phyloP scores from a whole-genome alignment of 2,113 vertebrate genomes.

The Alligator sinensis region DNA sequence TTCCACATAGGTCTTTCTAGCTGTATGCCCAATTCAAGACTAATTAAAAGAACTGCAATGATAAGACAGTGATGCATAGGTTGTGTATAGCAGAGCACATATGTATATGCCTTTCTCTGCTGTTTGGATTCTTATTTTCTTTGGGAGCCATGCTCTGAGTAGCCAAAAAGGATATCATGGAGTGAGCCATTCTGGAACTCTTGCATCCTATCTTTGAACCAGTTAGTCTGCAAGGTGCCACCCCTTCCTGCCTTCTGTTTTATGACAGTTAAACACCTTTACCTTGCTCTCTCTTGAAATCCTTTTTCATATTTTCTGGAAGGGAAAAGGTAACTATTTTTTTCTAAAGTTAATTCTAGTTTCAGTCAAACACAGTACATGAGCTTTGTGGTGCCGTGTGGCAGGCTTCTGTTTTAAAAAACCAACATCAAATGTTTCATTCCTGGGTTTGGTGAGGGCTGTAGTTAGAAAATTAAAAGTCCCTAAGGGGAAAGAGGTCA shows the following conservation, averaged over 20 bases:
- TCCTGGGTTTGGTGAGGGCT: neutral
- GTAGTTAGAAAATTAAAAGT: neutral
- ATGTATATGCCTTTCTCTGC: accelerated
- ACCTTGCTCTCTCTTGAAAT: neutral
- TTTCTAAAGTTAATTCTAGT: neutral
- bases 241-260: neutral
- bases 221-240: too few species aligned
- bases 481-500: neutral
- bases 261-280: neutral
- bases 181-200: neutral
- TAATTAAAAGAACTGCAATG: neutral
- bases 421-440: neutral
- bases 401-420: neutral
- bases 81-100: neutral
- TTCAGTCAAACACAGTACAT: neutral
- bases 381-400: conserved; percentile 5
- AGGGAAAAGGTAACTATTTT: neutral
- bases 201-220: neutral
- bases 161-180: neutral
- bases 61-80: accelerated
- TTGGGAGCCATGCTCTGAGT: neutral
- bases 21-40: conserved; percentile 3
- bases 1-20: conserved; percentile 41
- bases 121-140: neutral
- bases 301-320: neutral